Evolutionary conservation across 2,888 invertebrate genomes (phyloP).

Genomic region (Thymelicus acteon): DNA sequence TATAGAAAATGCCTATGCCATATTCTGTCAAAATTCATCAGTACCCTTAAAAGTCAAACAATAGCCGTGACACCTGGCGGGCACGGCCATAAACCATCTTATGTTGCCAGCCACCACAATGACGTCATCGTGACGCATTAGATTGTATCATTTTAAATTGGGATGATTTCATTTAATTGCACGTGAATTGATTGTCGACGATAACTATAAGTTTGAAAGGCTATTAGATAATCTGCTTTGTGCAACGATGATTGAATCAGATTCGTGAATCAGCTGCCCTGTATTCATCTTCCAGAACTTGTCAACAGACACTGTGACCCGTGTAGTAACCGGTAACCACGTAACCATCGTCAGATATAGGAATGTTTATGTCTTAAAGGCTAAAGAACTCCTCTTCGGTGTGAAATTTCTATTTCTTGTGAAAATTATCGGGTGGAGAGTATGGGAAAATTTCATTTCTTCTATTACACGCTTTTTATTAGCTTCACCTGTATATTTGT

Average conservation of each 20-base stretch:
- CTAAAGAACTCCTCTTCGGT: too few relatives aligned
- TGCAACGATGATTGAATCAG: background rate
- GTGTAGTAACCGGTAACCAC: too few relatives aligned
- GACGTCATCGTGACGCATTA: slow-evolving; percentile 8
- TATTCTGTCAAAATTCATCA: slow-evolving; percentile 11
- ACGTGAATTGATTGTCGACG: background rate
- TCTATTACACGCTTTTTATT: too few relatives aligned
- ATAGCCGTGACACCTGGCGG: slow-evolving; percentile 14
- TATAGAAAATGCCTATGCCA: slow-evolving; percentile 4
- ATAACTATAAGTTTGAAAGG: background rate
- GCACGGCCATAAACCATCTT: too few relatives aligned
- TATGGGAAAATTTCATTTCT: too few relatives aligned
- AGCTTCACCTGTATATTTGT: too few relatives aligned
- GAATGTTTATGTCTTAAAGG: too few relatives aligned
- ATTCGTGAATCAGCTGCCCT: background rate
- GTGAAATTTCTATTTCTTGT: too few relatives aligned
- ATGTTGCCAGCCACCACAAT: background rate
- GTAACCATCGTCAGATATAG: too few relatives aligned
- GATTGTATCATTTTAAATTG: slow-evolving; percentile 1
- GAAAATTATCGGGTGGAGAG: too few relatives aligned
- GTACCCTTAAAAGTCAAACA: slow-evolving; percentile 7
- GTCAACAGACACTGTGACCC: background rate
- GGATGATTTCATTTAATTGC: too few relatives aligned
- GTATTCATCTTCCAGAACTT: background rate
- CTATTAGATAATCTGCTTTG: background rate